Evolutionary conservation across 2,888 invertebrate genomes (phyloP), one percentile per base, ranked within the genome.

Genomic region (Pandemis corylana): DNA sequence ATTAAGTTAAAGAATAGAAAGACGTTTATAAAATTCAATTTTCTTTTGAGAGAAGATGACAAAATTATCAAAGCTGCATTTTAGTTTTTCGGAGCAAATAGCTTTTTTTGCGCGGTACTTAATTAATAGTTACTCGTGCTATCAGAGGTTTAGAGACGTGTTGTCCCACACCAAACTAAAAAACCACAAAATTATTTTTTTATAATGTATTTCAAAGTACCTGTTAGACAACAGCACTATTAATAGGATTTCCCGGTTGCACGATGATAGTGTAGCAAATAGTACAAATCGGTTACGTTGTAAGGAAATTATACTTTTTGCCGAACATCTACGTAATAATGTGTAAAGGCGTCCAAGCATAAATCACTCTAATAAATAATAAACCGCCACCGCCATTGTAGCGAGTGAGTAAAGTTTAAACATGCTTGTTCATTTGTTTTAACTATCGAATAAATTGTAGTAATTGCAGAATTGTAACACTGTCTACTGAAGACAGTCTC

Each of bases 281-380:
- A 67, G 41, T 36, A 67, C 44, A 42, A 44, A 41, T 36, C 7
- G 13, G 61, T 66, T 70, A 66, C 65, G 65, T 61, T 51, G 15
- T 7, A 9, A 61, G 74, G 74, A 74, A 74, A 53, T 51, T 5
- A 42, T 61, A 69, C 61, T 71, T 69, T 65, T 28, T 61, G 51
- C n/a, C 5, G 5, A 51, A 51, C n/a, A 5, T 4, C 6, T 36
- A 53, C 36, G 28, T 74, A 74, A 70, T 70, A 51, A 70, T 61
- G 61, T 66, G 61, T 46, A 62, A 63, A 46, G 51, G 74, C 69
- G 51, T 13, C 61, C 65, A 49, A 61, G 74, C 74, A 66, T 74
- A 74, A 51, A 42, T 15, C 61, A 59, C 69, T 66, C 62, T 69
- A 69, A 74, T 66, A 36, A 36, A 36, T 36, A 36, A 36, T 36